phyloP scores from a whole-genome alignment of 1,140 invertebrate genomes.

The Drosophila persimilis region DNA sequence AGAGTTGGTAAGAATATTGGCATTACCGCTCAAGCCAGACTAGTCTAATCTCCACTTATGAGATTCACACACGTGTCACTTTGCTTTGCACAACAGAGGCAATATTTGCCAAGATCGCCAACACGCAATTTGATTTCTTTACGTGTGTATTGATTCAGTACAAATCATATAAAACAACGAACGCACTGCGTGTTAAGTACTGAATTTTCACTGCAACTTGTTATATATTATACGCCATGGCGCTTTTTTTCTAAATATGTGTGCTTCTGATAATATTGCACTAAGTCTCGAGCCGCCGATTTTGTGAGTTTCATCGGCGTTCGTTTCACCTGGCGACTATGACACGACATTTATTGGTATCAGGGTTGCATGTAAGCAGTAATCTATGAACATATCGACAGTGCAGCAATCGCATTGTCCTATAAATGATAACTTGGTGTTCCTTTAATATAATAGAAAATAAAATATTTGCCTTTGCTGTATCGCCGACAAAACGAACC shows the following conservation, averaged over 20 bases:
- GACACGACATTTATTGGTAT: conserved; percentile 53
- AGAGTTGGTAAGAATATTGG: conserved; percentile 45
- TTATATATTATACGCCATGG: conserved; percentile 66
- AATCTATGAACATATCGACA: neutral
- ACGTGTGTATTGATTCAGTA: conserved; percentile 16
- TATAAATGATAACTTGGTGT: neutral
- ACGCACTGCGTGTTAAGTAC: conserved; percentile 66
- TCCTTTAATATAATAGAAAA: no score
- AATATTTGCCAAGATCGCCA: conserved; percentile 48
- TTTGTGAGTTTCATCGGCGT: conserved; percentile 41
- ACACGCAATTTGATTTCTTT: conserved; percentile 46
- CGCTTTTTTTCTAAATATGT: conserved; percentile 64
- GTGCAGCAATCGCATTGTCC: no score
- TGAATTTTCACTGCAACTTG: conserved; percentile 47
- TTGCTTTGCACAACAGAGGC: conserved; percentile 60
- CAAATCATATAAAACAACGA: conserved; percentile 44
- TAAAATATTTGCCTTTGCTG: no score
- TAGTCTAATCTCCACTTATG: conserved; percentile 56
- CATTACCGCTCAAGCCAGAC: conserved; percentile 50
- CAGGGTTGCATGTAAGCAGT: conserved; percentile 19
- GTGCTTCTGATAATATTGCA: conserved; percentile 59
- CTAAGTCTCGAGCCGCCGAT: conserved; percentile 56
- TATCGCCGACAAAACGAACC: no score
- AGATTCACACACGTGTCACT: conserved; percentile 81
- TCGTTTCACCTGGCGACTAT: conserved; percentile 39